Percentiles rank a stretch among this genome's conserved stretches.
Evolutionary conservation across 2,888 invertebrate genomes (phyloP).

Genomic region (Odontocolon sp.): DNA sequence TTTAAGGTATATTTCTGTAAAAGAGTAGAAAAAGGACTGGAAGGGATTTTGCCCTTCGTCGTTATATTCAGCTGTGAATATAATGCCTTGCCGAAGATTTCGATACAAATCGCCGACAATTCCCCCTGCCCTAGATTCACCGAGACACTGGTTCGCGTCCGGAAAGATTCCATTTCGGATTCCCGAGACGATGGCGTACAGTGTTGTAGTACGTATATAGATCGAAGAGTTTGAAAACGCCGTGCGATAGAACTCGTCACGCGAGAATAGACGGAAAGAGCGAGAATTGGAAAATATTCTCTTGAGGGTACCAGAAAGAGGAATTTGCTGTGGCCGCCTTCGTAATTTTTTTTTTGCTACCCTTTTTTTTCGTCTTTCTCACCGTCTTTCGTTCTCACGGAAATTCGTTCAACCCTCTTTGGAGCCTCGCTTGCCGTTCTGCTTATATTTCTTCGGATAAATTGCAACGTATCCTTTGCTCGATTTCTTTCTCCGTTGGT

Average conservation of each 20-base stretch:
- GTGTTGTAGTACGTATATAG: background rate
- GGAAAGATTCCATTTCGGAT: conserved; percentile 56
- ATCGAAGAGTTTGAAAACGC: conserved; percentile 18
- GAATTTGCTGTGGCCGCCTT: conserved; percentile 44
- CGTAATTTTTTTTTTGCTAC: conserved; percentile 21
- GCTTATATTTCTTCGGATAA: conserved; percentile 61
- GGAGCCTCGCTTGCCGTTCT: conserved; percentile 34
- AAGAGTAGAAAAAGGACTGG: background rate
- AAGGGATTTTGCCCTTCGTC: background rate
- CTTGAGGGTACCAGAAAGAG: conserved; percentile 17
- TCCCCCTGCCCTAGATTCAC: conserved; percentile 11
- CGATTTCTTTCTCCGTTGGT: conserved; percentile 55
- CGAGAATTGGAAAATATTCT: conserved; percentile 61
- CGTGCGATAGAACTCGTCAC: conserved; percentile 35
- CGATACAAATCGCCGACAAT: conserved; percentile 59
- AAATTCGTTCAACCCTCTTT: conserved; percentile 58
- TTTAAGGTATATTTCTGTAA: background rate
- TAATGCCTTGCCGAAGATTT: conserved; percentile 44
- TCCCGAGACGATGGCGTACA: conserved; percentile 5
- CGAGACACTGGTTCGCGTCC: conserved; percentile 24
- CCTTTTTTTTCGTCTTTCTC: conserved; percentile 36
- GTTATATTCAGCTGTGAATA: conserved; percentile 34
- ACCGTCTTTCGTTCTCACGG: conserved; percentile 48
- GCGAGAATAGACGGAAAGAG: conserved; percentile 19
- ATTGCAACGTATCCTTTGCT: conserved; percentile 61